phyloP scores from a whole-genome alignment of 2,888 invertebrate species.

The Cryptosula pallasiana region DNA sequence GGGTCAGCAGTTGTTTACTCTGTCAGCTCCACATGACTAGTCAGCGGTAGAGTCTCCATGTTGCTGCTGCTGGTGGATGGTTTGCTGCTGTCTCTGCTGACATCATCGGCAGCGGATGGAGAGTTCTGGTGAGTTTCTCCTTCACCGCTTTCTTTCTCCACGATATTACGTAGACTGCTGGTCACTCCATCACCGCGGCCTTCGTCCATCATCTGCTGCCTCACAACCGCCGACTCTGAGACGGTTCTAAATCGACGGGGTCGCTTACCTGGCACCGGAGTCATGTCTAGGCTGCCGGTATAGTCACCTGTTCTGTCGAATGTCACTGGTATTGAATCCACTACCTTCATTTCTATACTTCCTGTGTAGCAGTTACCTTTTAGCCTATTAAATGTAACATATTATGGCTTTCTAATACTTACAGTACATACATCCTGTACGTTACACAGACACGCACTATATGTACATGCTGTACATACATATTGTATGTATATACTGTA shows the following conservation, averaged over 20 bases:
- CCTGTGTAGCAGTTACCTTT: conserved; percentile 18
- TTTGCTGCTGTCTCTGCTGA: neutral
- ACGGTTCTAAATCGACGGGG: conserved; percentile 16
- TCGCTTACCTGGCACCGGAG: neutral
- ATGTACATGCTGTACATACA: no score
- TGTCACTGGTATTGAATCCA: conserved; percentile 11
- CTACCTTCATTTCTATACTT: conserved; percentile 16
- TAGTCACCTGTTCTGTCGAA: neutral
- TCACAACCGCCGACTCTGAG: conserved; percentile 6
- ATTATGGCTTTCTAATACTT: no score
- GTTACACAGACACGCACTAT: no score
- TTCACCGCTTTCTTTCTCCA: neutral
- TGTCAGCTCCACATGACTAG: no score
- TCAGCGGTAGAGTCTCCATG: neutral
- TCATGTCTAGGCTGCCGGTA: neutral
- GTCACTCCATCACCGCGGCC: neutral
- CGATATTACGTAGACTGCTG: neutral
- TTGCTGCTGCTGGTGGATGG: neutral
- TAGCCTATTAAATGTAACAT: neutral
- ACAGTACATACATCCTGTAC: no score
- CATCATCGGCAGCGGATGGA: no score
- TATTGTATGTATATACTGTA: no score
- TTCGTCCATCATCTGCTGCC: neutral
- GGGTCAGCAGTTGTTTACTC: no score
- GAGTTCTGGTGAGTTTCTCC: neutral